phyloP scores from a whole-genome alignment of 1,140 invertebrate genomes.

The Pseudomyrmex sp. region DNA sequence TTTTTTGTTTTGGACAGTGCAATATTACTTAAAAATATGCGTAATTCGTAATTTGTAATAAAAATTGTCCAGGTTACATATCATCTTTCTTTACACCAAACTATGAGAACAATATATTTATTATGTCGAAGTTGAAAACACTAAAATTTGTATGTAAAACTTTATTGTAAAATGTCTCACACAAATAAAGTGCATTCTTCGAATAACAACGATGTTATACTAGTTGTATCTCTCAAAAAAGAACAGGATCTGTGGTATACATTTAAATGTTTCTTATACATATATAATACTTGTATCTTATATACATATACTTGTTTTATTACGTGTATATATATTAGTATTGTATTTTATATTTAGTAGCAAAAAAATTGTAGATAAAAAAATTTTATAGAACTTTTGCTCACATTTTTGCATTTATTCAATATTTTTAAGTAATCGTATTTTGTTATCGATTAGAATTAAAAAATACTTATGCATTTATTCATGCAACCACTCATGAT shows the following conservation, averaged over 20 bases:
- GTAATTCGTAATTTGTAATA: constrained; percentile 62
- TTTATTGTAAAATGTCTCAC: not conserved
- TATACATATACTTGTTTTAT: not conserved
- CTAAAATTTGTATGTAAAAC: constrained; percentile 9
- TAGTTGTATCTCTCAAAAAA: not conserved
- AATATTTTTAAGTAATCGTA: no score
- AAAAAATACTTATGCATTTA: no score
- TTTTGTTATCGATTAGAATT: no score
- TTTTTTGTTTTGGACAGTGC: no score
- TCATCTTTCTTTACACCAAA: constrained; percentile 26
- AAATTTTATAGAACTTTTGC: not conserved
- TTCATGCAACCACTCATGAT: no score
- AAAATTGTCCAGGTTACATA: constrained; percentile 62
- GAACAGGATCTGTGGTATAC: not conserved
- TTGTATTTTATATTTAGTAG: not conserved
- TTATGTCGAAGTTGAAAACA: not conserved
- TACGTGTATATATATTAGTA: not conserved
- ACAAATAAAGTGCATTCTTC: not conserved
- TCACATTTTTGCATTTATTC: no score
- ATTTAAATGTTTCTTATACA: not conserved
- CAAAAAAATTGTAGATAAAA: not conserved
- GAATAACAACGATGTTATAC: not conserved
- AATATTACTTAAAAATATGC: not conserved
- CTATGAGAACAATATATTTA: not conserved
- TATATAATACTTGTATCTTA: not conserved